phyloP scores from a whole-genome alignment of 2,113 vertebrate species.

The Strix uralensis region DNA sequence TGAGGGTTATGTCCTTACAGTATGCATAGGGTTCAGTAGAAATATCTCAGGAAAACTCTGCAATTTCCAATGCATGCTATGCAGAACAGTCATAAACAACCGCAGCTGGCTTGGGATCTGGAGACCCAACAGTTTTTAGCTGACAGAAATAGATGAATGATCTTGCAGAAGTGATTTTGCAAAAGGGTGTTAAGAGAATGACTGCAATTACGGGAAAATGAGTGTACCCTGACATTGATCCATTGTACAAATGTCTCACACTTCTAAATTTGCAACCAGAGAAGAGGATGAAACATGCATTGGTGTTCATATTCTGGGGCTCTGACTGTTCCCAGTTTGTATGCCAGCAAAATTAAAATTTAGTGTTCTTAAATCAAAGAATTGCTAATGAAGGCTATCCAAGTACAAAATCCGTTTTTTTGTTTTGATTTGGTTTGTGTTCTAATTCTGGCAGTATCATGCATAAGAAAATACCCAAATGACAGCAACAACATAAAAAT shows the following conservation, averaged over 20 bases:
- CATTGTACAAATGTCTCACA: neutral
- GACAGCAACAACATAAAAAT: neutral
- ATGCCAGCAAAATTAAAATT: neutral
- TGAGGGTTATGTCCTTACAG: neutral
- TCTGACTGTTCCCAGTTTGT: neutral
- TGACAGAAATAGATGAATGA: constrained; percentile 16
- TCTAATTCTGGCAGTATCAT: neutral
- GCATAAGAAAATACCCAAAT: neutral
- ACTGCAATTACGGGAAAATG: constrained; percentile 8
- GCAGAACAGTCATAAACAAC: neutral
- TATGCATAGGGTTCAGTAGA: neutral
- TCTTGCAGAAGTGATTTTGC: constrained; percentile 7
- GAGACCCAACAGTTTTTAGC: neutral
- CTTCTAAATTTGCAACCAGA: neutral
- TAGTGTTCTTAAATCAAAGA: neutral
- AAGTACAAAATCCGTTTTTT: neutral
- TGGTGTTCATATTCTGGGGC: neutral
- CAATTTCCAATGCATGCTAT: neutral
- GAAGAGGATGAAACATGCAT: neutral
- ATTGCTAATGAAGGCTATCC: neutral
- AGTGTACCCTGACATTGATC: neutral
- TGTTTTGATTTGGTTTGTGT: neutral
- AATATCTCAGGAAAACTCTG: neutral
- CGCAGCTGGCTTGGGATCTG: constrained; percentile 12
- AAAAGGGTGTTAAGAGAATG: neutral